Base-by-base conservation (phyloP, 2,113 vertebrate species). In the Corythornis madagascariensis region DNA sequence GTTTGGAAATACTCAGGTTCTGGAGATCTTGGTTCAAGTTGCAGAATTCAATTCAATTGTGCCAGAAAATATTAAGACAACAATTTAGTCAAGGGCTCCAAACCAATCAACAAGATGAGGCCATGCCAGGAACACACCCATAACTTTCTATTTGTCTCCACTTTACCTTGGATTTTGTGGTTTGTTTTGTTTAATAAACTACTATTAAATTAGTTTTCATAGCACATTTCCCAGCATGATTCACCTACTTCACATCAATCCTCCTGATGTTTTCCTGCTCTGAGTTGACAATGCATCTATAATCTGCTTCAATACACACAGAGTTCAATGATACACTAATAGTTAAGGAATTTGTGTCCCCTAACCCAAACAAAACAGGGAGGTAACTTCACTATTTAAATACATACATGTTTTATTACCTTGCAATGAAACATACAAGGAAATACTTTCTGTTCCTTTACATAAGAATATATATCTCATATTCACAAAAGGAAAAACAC, bases 361-460 rank as follows among this genome's bases (percentile, higher is more conserved):
- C 50, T 63, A 63, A 67, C 13, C 21, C n/a, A 47, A 75, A 59
- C 11, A 69, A 64, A 69, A 20, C 21, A 61, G 8, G 10, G 7
- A 71, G 14, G 33, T 31, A 71, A 48, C n/a, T 52, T 64, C 16
- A 66, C 28, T 64, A 52, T 53, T 69, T 86, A 70, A 65, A 55
- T 24, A 26, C 0, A 0, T 56, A 47, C 9, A 45, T 10, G 6
- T 33, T 52, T 31, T 67, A 70, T 11, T 24, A 63, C 10, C 14
- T 43, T 70, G 8, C 42, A 81, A 12, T 35, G 22, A 67, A 69
- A 59, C 5, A 5, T 2, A 66, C 4, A 82, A 50, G 3, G 11
- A 84, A 78, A 9, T 48, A 48, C 6, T 45, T 86, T 60, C 65
- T 45, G 4, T 25, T 72, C 40, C 55, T 88, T 88, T 56, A 69